phyloP scores from a whole-genome alignment of 2,113 vertebrate genomes.

The Protomyctophum bolini region DNA sequence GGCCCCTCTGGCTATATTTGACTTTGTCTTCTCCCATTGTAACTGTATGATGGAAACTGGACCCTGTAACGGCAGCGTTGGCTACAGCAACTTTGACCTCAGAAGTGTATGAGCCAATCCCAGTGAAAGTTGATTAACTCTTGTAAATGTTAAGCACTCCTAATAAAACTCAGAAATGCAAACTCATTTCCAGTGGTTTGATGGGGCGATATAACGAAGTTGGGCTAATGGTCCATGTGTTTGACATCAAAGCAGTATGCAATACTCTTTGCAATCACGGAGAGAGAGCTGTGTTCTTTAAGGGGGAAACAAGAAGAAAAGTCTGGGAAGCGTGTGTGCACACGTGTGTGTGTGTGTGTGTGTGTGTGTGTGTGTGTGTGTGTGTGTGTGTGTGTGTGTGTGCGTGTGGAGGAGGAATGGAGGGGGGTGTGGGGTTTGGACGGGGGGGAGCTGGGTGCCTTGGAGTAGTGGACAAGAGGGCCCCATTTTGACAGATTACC shows the following conservation, averaged over 20 bases:
- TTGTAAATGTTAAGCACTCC: slow-evolving; percentile 8
- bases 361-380: slow-evolving; percentile 1
- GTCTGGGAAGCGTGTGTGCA: slow-evolving; percentile 16
- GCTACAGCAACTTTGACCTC: no score
- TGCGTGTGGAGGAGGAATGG: not conserved
- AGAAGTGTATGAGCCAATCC: not conserved
- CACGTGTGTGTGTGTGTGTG: not conserved
- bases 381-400: not conserved
- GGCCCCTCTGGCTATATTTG: no score
- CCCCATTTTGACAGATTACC: slow-evolving; percentile 22
- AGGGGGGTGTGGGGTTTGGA: not conserved
- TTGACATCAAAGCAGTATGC: slow-evolving; percentile 59
- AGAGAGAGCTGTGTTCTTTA: slow-evolving; percentile 41
- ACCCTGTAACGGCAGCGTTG: no score
- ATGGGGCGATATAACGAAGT: slow-evolving; percentile 13
- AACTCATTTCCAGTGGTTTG: slow-evolving; percentile 22
- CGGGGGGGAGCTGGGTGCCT: not conserved
- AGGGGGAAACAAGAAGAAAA: slow-evolving; percentile 1
- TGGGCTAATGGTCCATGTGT: slow-evolving; percentile 41
- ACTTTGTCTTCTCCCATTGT: no score
- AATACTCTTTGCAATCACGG: slow-evolving; percentile 61
- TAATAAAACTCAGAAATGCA: slow-evolving; percentile 13
- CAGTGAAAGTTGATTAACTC: slow-evolving; percentile 14
- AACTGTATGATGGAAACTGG: no score
- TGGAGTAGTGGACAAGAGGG: not conserved